Evolutionary conservation across 1,140 invertebrate genomes (phyloP).

Genomic region (Sminthurides bifidus): DNA sequence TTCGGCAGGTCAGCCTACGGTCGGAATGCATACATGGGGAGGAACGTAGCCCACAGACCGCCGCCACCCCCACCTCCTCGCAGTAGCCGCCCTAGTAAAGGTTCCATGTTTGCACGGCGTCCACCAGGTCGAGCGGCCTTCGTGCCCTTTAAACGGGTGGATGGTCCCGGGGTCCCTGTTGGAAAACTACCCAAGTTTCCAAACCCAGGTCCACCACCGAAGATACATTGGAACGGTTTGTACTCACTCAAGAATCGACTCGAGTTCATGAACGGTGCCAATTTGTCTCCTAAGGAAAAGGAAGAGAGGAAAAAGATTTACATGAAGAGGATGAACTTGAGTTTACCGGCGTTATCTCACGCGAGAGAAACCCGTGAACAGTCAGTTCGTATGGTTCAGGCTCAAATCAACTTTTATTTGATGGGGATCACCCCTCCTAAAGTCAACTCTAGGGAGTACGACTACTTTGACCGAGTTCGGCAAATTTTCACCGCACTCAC

Average conservation of each 20-base stretch:
- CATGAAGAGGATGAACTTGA: neutral
- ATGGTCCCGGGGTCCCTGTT: no score
- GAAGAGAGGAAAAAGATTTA: neutral
- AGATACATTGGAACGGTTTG: neutral
- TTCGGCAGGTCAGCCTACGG: no score
- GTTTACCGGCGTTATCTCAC: neutral
- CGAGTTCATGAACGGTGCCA: neutral
- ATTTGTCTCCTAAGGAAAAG: neutral
- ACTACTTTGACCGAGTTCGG: neutral
- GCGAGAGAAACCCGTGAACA: slow-evolving; percentile 9
- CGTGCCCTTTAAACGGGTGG: no score
- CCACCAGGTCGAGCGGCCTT: no score
- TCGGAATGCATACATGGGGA: no score
- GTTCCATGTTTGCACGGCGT: no score
- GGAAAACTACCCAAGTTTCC: no score
- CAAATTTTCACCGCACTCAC: neutral
- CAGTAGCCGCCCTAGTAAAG: no score
- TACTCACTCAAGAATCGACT: neutral
- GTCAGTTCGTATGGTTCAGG: slow-evolving; percentile 10
- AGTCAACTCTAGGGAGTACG: slow-evolving; percentile 3
- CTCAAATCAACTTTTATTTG: slow-evolving; percentile 2
- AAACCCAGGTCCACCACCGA: no score
- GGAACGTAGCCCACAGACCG: no score
- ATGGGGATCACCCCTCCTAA: neutral
- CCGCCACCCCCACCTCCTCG: no score